These are phyloP conservation scores for Lycaon pictus DNA, from an alignment of 2,113 vertebrate species.

Conservation along the genomic window DNA sequence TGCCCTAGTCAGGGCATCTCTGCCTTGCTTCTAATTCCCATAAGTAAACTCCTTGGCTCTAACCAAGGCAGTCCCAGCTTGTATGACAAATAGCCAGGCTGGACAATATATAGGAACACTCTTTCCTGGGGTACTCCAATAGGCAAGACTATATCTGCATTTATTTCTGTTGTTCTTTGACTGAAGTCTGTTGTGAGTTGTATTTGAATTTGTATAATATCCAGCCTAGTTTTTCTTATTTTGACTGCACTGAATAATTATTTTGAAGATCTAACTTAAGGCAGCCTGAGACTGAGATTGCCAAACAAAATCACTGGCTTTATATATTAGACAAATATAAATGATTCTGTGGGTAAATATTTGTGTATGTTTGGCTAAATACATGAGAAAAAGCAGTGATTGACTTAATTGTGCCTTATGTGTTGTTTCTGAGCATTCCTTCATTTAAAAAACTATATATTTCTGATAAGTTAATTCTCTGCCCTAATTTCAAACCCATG, in stretches of 20 bases:
- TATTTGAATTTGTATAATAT: neutral
- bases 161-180: neutral
- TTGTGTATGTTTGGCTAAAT: constrained; percentile 49
- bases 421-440: neutral
- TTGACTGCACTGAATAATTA: constrained; percentile 37
- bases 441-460: neutral
- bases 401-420: constrained; percentile 38
- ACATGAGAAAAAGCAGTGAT: constrained; percentile 9
- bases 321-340: constrained; percentile 53
- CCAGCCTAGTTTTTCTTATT: neutral
- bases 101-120: rapidly evolving
- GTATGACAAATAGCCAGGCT: neutral
- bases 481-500: constrained; percentile 7
- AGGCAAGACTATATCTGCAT: neutral
- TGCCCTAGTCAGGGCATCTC: neutral
- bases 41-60: neutral
- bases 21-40: neutral
- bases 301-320: constrained; percentile 49
- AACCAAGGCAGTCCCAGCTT: neutral
- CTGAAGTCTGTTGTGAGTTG: neutral
- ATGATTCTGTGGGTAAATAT: constrained; percentile 58
- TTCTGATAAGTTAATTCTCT: constrained; percentile 53
- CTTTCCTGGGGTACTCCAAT: neutral
- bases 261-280: constrained; percentile 31
- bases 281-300: neutral